Conservation (phyloP, 2,113 vertebrate species). For the Equus przewalskii region DNA sequence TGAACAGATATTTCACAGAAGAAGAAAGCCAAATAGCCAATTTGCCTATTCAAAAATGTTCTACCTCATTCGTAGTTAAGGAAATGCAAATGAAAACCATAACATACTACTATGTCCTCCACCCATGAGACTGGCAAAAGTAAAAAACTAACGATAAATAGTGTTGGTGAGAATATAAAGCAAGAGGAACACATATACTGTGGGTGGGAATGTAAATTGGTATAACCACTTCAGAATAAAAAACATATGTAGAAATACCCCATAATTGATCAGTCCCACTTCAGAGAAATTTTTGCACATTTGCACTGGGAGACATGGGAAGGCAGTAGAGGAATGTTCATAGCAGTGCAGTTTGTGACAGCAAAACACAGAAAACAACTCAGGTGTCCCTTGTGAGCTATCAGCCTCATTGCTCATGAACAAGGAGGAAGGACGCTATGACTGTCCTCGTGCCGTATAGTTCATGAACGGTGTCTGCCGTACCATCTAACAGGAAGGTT, state of each 20-base stretch:
- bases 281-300: neutral
- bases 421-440: neutral
- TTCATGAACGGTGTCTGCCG: neutral
- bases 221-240: too few relatives aligned
- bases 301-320: neutral
- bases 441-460: neutral
- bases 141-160: too few relatives aligned
- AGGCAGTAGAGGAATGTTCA: neutral
- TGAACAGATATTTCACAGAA: neutral
- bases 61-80: neutral
- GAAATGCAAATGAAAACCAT: conserved; percentile 24
- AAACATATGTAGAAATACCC: too few relatives aligned
- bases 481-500: neutral
- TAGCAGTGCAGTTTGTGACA: neutral
- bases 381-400: neutral
- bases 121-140: too few relatives aligned
- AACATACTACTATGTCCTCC: neutral
- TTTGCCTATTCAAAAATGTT: neutral
- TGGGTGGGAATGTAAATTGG: too few relatives aligned
- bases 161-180: too few relatives aligned
- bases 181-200: too few relatives aligned
- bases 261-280: too few relatives aligned
- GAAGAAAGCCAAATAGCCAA: neutral
- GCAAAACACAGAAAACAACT: conserved; percentile 1
- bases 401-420: neutral